Base-by-base conservation (phyloP, 1,140 invertebrate species). In the Piezodorus guildinii region DNA sequence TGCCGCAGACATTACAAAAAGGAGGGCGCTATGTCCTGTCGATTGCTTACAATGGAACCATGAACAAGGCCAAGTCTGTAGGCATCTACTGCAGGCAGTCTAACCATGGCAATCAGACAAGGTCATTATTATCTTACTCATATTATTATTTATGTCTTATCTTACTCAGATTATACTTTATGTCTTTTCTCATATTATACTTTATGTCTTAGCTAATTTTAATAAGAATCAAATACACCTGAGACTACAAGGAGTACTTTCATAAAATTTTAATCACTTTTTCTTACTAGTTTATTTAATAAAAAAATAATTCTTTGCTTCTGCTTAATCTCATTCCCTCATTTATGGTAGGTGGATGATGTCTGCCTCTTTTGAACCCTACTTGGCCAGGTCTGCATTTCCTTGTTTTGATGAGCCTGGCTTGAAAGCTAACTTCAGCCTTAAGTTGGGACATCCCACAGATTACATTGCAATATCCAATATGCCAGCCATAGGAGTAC, bases 331-430 rank as follows among this genome's bases (percentile, higher is more conserved):
- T n/a, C n/a, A n/a, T n/a, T n/a, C n/a, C n/a, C n/a, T n/a, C n/a
- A n/a, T n/a, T n/a, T 68, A 70, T 51, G 62, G 6, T 39, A 82
- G 81, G 64, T 81, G 78, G 73, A 64, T 83, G 30, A 77, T 76
- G 5, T 73, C 77, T 0, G 79, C 81, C 0, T 80, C 83, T 68
- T 81, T 85, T 70, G 77, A 85, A 68, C 75, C 82, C 0, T 81
- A 80, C 2, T 77, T 81, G 69, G 84, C 83, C 6, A 71, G 83
- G n/a, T 73, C 77, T 62, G 81, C 81, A 9, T 85, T 86, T 67
- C 85, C 85, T 2, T 85, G 83, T 70, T 84, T 85, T 69, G 85
- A 86, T 70, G 85, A 86, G 68, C 85, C 85, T 2, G 72, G 69
- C 3, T 72, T 83, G 54, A 86, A 85, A 71, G 79, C 83, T 0